A percentile compares a stretch with the other conserved stretches of the same genome.
Evolutionary conservation across 2,888 invertebrate species (phyloP).

Genomic region (Sarcophaga variegata): DNA sequence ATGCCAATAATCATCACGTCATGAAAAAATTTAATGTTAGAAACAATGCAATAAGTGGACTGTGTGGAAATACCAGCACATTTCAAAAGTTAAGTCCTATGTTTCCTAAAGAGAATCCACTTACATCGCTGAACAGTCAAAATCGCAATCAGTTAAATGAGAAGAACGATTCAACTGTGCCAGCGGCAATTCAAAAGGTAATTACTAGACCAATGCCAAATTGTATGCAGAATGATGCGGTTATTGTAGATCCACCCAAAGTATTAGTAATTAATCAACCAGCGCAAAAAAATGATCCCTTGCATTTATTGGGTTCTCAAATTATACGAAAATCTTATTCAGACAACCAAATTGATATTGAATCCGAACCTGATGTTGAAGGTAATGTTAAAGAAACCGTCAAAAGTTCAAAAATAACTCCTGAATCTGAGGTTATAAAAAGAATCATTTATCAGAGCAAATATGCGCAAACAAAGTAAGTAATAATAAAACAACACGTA

Average conservation of each 20-base stretch:
- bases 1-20: neutral
- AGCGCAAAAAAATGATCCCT: constrained; percentile 18
- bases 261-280: constrained; percentile 38
- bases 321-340: neutral
- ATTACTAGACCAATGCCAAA: neutral
- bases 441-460: constrained; percentile 50
- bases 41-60: neutral
- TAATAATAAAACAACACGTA: neutral
- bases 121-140: neutral
- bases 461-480: constrained; percentile 60
- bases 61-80: neutral
- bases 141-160: neutral
- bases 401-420: neutral
- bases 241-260: constrained; percentile 17
- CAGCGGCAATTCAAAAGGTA: neutral
- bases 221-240: neutral
- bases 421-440: constrained; percentile 44
- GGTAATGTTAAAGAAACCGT: neutral
- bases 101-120: neutral
- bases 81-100: neutral
- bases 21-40: neutral
- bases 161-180: neutral
- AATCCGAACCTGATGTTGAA: constrained; percentile 30
- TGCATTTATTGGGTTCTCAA: constrained; percentile 5
- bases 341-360: neutral